Evolutionary conservation across 2,888 invertebrate genomes (phyloP), one percentile per base, ranked within the genome.

Genomic region (Cenopis cana): DNA sequence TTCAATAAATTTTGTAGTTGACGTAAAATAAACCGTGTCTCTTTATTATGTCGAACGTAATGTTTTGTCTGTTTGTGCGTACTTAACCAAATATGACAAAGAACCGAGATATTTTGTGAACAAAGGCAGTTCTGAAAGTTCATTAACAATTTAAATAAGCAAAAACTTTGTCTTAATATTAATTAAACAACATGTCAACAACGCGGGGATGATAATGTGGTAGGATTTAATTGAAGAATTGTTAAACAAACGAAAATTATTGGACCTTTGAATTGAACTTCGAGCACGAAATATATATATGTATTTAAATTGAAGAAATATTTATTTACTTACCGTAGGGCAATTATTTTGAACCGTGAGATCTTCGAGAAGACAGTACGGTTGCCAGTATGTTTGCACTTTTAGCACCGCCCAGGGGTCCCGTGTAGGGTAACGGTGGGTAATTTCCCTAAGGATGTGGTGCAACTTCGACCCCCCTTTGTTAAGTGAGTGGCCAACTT

Each of bases 251-350:
- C 29, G n/a, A 55, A 29, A 24, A 24, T 0, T 33, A 33, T 14
- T n/a, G 29, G 55, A 55, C 61, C 24, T 24, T 61, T 61, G 17
- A 17, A 50, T 61, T 61, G 17, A 17, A 50, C 49, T 61, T 61
- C 10, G 12, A 61, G 12, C 49, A 17, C 49, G 5, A 17, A 46
- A 46, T n/a, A n/a, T n/a, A n/a, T n/a, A n/a, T n/a, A n/a, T n/a
- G n/a, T n/a, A n/a, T n/a, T n/a, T n/a, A n/a, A n/a, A n/a, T n/a
- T n/a, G n/a, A n/a, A n/a, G n/a, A n/a, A n/a, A n/a, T n/a, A n/a
- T n/a, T n/a, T n/a, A n/a, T n/a, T n/a, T n/a, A n/a, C n/a, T n/a
- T n/a, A n/a, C n/a, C n/a, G n/a, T n/a, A n/a, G n/a, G n/a, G n/a
- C n/a, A n/a, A n/a, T n/a, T n/a, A n/a, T n/a, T n/a, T n/a, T n/a